Evolutionary conservation across 2,888 invertebrate species (phyloP).

Genomic region (Liposcelis brunnea): DNA sequence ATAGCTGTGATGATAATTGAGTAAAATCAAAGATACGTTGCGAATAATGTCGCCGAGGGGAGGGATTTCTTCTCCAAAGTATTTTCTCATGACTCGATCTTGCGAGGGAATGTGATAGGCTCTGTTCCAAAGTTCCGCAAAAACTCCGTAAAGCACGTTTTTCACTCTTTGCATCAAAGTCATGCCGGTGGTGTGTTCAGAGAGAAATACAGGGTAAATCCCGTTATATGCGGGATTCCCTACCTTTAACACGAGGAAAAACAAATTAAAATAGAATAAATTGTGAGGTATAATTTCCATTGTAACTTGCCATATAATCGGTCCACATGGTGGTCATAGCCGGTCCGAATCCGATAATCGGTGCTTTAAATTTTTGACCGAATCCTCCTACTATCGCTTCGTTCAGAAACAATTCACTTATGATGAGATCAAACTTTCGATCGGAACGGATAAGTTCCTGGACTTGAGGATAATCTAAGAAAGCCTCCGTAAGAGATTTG

Average conservation of each 20-base stretch:
- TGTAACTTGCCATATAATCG: not conserved
- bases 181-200: not conserved
- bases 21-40: slow-evolving; percentile 29
- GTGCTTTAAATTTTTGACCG: not conserved
- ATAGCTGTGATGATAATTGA: slow-evolving; percentile 29
- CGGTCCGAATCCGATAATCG: not conserved
- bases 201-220: not conserved
- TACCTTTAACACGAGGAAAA: not conserved
- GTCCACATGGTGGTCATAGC: not conserved
- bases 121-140: not conserved
- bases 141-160: not conserved
- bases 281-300: not conserved
- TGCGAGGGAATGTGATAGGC: not conserved
- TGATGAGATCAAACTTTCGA: slow-evolving; percentile 7
- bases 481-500: no score
- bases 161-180: not conserved
- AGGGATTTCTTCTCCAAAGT: slow-evolving; percentile 21
- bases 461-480: no score
- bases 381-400: not conserved
- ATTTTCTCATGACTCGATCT: not conserved
- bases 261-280: no score
- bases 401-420: slow-evolving; percentile 1
- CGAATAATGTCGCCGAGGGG: slow-evolving; percentile 24
- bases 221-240: not conserved
- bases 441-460: not conserved